Base-by-base conservation (phyloP, 2,797 vertebrate genomes). In the Buceros bicornis region DNA sequence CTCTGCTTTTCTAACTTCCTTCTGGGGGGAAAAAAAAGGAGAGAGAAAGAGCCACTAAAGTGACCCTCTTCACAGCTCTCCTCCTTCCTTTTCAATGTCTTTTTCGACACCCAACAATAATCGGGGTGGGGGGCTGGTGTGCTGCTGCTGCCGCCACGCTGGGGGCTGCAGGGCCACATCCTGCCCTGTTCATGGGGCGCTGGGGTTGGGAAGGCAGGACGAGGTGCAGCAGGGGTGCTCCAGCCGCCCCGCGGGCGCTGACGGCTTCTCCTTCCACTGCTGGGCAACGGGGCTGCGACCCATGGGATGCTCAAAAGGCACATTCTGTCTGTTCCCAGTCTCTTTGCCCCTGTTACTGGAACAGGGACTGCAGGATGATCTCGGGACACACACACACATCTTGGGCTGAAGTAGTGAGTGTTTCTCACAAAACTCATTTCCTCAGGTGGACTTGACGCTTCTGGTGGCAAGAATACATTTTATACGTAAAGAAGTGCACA, bases 1-100 rank as follows among this genome's bases (percentile, higher is more conserved):
- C 97, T 97, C 96, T 97, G 97, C 97, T 98, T 97, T 98, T 97
- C 97, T 97, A 98, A 98, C 97, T 97, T 98, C 95, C 97, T 97
- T 89, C 95, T 93, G 28, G 8, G 93, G 58, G 33, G 7, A 54
- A 47, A 26, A 33, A 94, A 14, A 71, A 9, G 16, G 29, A 56
- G 80, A 88, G 87, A 94, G 95, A 97, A 96, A 96, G 90, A 89
- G 58, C 94, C 93, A 94, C 96, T 97, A 85, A 97, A 97, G 90
- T 96, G 97, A 97, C 97, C 97, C 97, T 97, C 95, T 97, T 98
- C 97, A 98, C 92, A 84, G 94, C 94, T 94, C 97, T 96, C 91
- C 93, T 96, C 93, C 94, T 66, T 97, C 94, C 96, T 93, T 96
- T 96, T 96, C 96, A 97, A 94, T 92, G 96, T 94, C 94, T 91